These are phyloP conservation scores for Aeoliscus strigatus DNA, from an alignment of 2,797 vertebrate species.

Conservation along the genomic window DNA sequence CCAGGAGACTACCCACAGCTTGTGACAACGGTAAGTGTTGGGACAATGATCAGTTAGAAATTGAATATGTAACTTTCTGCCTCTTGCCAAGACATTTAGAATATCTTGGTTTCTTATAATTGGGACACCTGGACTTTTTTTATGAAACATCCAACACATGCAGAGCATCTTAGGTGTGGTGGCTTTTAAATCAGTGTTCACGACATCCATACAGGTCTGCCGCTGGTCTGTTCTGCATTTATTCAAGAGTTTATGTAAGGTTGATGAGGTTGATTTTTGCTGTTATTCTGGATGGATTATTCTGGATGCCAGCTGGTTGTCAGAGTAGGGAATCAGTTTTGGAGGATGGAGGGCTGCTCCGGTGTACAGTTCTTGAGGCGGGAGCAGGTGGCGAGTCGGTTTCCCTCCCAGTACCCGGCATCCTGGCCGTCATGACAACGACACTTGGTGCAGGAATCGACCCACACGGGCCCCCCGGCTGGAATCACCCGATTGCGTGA, in stretches of 20 bases:
- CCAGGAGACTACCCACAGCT: too few species aligned
- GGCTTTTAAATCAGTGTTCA: too few species aligned
- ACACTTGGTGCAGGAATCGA: slow-evolving; percentile 80
- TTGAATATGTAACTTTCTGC: too few species aligned
- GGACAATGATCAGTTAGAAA: too few species aligned
- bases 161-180: too few species aligned
- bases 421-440: slow-evolving; percentile 81
- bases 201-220: too few species aligned
- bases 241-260: background rate
- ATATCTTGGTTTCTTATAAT: too few species aligned
- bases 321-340: slow-evolving; percentile 42
- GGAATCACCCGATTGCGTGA: slow-evolving; percentile 73
- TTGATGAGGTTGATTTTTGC: background rate
- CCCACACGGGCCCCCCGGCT: slow-evolving; percentile 75
- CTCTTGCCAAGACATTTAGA: too few species aligned
- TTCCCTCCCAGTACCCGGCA: slow-evolving; percentile 83
- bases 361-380: slow-evolving; percentile 70
- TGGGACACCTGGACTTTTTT: too few species aligned
- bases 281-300: slow-evolving; percentile 1
- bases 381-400: slow-evolving; percentile 79
- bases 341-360: slow-evolving; percentile 32
- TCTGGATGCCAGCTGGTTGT: slow-evolving; percentile 9
- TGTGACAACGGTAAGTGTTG: too few species aligned
- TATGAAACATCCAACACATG: too few species aligned
- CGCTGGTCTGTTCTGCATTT: background rate